Evolutionary conservation across 2,888 invertebrate genomes (phyloP).

Genomic region (Merodon equestris): DNA sequence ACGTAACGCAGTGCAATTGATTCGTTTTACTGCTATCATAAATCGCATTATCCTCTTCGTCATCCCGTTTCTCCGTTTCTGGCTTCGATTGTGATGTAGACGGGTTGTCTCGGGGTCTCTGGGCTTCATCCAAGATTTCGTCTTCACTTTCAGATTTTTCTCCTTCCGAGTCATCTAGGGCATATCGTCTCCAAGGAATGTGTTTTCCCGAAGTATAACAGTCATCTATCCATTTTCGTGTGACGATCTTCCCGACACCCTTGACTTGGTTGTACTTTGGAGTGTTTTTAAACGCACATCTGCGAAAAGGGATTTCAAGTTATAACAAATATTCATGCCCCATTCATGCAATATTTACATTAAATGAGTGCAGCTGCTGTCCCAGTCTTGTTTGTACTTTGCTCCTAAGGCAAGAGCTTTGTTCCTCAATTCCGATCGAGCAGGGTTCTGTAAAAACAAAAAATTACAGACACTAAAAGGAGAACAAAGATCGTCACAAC

Average conservation of each 20-base stretch:
- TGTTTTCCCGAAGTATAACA: constrained; percentile 82
- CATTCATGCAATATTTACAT: constrained; percentile 82
- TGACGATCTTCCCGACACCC: constrained; percentile 83
- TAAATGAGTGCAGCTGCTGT: constrained; percentile 87
- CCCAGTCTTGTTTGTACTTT: constrained; percentile 88
- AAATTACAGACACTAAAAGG: too few relatives aligned
- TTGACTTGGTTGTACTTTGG: constrained; percentile 90
- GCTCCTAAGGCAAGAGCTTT: constrained; percentile 89
- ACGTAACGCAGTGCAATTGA: constrained; percentile 51
- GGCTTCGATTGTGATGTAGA: background rate
- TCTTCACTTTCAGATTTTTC: constrained; percentile 76
- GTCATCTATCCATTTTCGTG: constrained; percentile 86
- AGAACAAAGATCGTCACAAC: too few relatives aligned
- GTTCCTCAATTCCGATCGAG: constrained; percentile 83
- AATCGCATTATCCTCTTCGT: constrained; percentile 27
- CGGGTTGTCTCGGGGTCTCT: constrained; percentile 62
- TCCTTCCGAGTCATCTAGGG: constrained; percentile 73
- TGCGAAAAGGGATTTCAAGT: constrained; percentile 74
- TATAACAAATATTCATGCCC: background rate
- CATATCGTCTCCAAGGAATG: constrained; percentile 77
- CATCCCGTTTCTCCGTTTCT: constrained; percentile 1
- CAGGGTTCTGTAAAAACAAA: constrained; percentile 83
- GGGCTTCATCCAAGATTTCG: constrained; percentile 73
- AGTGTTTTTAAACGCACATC: constrained; percentile 93
- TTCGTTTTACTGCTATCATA: constrained; percentile 11